Evolutionary conservation across 2,113 vertebrate species (phyloP).

Genomic region (Piaya cayana): DNA sequence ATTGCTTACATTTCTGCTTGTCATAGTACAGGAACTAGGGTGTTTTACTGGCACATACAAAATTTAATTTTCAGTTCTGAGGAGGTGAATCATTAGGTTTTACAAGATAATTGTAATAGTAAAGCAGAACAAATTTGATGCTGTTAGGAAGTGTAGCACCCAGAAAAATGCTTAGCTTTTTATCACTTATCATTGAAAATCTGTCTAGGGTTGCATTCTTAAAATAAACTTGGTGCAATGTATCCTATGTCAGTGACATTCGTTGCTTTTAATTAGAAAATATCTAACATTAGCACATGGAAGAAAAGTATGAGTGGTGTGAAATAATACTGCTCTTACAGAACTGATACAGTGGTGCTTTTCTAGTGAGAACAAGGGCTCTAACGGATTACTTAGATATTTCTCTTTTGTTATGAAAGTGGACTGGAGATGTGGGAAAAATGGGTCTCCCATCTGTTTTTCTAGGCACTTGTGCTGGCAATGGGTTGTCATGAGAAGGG

Average conservation of each 20-base stretch:
- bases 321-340: not conserved
- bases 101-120: not conserved
- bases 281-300: not conserved
- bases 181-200: not conserved
- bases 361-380: not conserved
- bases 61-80: not conserved
- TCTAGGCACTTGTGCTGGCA: slow-evolving; percentile 90
- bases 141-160: not conserved
- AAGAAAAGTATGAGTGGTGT: not conserved
- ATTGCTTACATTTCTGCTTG: not conserved
- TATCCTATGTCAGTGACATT: not conserved
- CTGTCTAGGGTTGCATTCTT: not conserved
- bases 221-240: not conserved
- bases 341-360: not conserved
- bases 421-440: not conserved
- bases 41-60: not conserved
- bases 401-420: not conserved
- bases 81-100: not conserved
- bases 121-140: not conserved
- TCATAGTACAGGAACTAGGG: not conserved
- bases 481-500: slow-evolving; percentile 98
- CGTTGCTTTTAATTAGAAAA: not conserved
- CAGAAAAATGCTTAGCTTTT: not conserved
- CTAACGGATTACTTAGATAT: not conserved
- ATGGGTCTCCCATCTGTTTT: not conserved